phyloP scores from a whole-genome alignment of 2,888 invertebrate genomes.

The Enchytraeus crypticus region DNA sequence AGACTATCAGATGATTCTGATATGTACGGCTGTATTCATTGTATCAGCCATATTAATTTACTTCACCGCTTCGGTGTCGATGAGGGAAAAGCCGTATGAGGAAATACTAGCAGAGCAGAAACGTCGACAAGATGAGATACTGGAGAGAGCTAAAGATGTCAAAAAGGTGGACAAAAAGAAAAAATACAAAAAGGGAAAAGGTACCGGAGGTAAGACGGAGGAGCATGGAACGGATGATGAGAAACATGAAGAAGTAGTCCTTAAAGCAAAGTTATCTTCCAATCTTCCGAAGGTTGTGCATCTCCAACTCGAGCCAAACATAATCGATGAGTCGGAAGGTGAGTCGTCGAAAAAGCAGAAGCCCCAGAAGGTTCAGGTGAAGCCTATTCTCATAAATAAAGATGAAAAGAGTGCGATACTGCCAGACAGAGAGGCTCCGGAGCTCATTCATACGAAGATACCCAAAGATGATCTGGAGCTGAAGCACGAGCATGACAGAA shows the following conservation, averaged over 20 bases:
- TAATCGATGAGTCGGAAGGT: conserved; percentile 48
- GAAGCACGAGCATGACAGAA: conserved; percentile 32
- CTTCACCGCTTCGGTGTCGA: conserved; percentile 62
- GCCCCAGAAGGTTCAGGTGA: conserved; percentile 55
- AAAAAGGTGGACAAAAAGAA: conserved; percentile 53
- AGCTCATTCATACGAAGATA: conserved; percentile 15
- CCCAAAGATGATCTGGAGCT: conserved; percentile 71
- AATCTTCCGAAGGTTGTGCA: conserved; percentile 53
- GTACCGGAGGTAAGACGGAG: conserved; percentile 1
- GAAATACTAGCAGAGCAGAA: conserved; percentile 74
- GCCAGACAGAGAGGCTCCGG: background rate
- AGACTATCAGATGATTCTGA: conserved; percentile 66
- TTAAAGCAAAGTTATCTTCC: background rate
- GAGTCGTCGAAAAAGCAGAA: conserved; percentile 55
- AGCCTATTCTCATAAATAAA: conserved; percentile 67
- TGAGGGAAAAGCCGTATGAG: conserved; percentile 72
- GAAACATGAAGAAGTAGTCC: background rate
- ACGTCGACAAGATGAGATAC: conserved; percentile 38
- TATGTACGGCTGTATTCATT: conserved; percentile 61
- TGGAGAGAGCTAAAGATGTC: conserved; percentile 34
- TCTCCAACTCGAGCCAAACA: conserved; percentile 61
- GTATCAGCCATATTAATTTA: conserved; percentile 62
- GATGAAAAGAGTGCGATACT: conserved; percentile 33
- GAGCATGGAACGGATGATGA: background rate
- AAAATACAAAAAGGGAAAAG: conserved; percentile 49